Evolutionary conservation across 2,113 vertebrate genomes (phyloP).

Genomic region (Jaculus jaculus): DNA sequence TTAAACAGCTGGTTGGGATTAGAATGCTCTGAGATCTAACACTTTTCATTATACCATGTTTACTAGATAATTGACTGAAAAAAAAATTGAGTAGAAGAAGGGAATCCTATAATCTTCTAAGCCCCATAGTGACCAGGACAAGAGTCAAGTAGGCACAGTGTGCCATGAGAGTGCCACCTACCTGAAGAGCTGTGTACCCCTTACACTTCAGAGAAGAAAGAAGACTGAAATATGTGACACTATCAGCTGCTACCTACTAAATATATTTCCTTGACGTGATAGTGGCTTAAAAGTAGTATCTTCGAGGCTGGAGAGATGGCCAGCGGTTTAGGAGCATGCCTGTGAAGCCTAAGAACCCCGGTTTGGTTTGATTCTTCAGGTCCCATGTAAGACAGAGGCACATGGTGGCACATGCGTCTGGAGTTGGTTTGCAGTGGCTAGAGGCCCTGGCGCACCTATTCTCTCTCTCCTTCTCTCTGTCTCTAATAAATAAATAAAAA

Average conservation of each 20-base stretch:
- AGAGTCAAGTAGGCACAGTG: neutral
- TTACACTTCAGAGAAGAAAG: neutral
- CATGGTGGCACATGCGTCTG: too few relatives aligned
- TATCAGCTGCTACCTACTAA: neutral
- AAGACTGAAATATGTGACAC: neutral
- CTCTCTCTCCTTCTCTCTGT: too few relatives aligned
- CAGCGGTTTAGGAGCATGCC: too few relatives aligned
- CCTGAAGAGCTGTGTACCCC: neutral
- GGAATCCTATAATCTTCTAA: neutral
- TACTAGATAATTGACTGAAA: neutral
- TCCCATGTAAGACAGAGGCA: too few relatives aligned
- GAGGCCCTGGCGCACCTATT: too few relatives aligned
- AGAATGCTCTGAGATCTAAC: neutral
- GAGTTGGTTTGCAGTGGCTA: too few relatives aligned
- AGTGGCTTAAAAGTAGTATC: neutral
- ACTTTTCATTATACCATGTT: neutral
- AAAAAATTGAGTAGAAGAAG: neutral
- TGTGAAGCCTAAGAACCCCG: too few relatives aligned
- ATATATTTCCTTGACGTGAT: neutral
- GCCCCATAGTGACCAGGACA: neutral
- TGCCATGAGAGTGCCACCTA: neutral
- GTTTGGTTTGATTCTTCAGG: too few relatives aligned
- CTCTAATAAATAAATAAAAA: too few relatives aligned
- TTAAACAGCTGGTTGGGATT: neutral
- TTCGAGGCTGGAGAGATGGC: too few relatives aligned